Percentiles rank a stretch among this genome's conserved stretches.
These are phyloP conservation scores for Argentina silus DNA, from an alignment of 2,797 vertebrate genomes.

Conservation along the genomic window DNA sequence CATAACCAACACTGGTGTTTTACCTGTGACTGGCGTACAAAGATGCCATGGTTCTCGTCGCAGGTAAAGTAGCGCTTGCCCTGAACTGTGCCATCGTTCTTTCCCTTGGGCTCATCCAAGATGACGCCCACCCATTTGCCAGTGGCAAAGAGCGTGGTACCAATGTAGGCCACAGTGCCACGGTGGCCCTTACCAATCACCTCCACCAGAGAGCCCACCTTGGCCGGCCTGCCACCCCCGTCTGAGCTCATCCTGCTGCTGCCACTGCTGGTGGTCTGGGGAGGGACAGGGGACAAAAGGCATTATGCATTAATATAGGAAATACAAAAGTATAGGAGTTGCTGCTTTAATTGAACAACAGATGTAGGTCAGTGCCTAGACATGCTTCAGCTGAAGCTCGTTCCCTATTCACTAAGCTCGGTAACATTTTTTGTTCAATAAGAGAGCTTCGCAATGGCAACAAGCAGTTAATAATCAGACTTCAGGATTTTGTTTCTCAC, in stretches of 20 bases:
- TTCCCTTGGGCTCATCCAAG: conserved; percentile 92
- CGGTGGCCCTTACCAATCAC: conserved; percentile 94
- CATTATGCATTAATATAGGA: too few relatives aligned
- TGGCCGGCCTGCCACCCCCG: conserved; percentile 83
- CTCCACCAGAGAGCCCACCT: conserved; percentile 91
- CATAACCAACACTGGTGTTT: background rate
- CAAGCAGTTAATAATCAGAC: too few relatives aligned
- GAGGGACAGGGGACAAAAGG: background rate
- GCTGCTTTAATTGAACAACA: too few relatives aligned
- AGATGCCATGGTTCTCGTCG: conserved; percentile 91
- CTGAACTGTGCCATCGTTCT: conserved; percentile 94
- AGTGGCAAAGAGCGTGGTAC: conserved; percentile 91
- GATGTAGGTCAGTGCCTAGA: too few relatives aligned
- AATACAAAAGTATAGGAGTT: too few relatives aligned
- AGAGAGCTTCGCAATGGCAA: too few relatives aligned
- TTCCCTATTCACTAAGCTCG: too few relatives aligned
- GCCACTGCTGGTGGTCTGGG: conserved; percentile 81
- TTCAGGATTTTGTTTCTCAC: too few relatives aligned
- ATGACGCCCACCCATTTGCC: conserved; percentile 97
- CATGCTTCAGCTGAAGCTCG: too few relatives aligned
- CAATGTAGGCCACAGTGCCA: conserved; percentile 91
- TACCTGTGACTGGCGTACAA: conserved; percentile 94
- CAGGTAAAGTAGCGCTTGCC: conserved; percentile 93
- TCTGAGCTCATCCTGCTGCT: conserved; percentile 92
- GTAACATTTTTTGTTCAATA: too few relatives aligned